These are phyloP conservation scores for Drosophila falleni DNA, from an alignment of 2,888 invertebrate species.

Conservation along the genomic window DNA sequence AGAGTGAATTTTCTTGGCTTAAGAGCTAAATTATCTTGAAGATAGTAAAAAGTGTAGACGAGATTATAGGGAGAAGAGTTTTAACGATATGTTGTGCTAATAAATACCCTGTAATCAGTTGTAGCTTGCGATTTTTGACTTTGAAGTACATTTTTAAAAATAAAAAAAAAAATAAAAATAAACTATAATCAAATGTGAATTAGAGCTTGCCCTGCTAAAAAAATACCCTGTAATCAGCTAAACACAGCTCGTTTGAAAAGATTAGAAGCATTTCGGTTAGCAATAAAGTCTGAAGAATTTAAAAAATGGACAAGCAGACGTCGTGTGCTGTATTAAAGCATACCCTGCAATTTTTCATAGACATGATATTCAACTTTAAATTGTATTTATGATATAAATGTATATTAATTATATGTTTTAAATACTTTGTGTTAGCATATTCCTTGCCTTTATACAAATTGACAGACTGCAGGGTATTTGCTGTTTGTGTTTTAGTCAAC, in stretches of 20 bases:
- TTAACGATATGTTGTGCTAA: neutral
- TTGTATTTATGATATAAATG: too few species aligned
- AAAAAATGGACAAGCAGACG: too few species aligned
- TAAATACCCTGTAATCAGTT: neutral
- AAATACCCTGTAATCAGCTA: too few species aligned
- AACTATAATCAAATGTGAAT: neutral
- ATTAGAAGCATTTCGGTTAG: too few species aligned
- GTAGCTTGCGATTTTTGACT: neutral
- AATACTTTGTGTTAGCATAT: neutral
- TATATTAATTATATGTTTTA: too few species aligned
- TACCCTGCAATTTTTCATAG: too few species aligned
- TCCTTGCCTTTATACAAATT: too few species aligned
- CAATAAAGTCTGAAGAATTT: too few species aligned
- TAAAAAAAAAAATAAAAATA: neutral
- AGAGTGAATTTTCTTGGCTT: neutral
- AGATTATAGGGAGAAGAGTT: neutral
- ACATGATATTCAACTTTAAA: too few species aligned
- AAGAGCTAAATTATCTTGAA: too few species aligned
- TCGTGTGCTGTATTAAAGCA: too few species aligned
- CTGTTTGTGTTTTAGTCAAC: conserved; percentile 25
- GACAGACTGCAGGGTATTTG: conserved; percentile 7
- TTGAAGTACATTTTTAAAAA: neutral
- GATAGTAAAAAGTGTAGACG: neutral
- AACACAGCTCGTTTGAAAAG: too few species aligned
- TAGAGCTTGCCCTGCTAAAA: neutral